These are phyloP conservation scores for Pitangus sulphuratus DNA, from an alignment of 2,797 vertebrate genomes.

Conservation along the genomic window DNA sequence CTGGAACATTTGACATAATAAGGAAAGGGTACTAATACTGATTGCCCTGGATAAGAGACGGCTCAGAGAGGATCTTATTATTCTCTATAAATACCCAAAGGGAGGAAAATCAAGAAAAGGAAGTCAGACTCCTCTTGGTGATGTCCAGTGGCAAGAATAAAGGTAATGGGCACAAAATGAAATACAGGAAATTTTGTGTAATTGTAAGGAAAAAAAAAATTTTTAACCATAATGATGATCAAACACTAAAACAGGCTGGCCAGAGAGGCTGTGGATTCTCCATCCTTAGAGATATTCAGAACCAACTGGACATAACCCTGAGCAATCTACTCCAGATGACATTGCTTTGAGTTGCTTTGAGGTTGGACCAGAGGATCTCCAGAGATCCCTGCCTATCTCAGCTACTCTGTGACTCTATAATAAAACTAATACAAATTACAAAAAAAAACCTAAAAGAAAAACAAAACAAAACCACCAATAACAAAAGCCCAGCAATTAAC, in stretches of 20 bases:
- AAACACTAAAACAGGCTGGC: neutral
- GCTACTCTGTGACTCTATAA: neutral
- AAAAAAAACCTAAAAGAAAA: neutral
- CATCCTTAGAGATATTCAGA: neutral
- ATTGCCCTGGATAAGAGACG: neutral
- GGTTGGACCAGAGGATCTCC: neutral
- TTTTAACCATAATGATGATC: neutral
- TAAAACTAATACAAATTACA: neutral
- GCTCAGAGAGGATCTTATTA: neutral
- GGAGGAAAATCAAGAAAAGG: neutral
- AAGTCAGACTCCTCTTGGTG: neutral
- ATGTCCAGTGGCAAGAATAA: neutral
- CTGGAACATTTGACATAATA: neutral
- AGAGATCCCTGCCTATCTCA: neutral
- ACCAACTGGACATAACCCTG: neutral
- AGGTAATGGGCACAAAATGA: neutral
- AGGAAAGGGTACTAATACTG: neutral
- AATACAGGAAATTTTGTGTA: neutral
- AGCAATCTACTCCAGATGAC: neutral
- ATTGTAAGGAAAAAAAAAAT: neutral
- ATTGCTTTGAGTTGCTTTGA: neutral
- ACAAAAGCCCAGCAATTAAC: neutral
- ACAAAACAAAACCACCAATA: fast-evolving
- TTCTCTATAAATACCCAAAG: neutral
- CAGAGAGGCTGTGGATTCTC: neutral